These are phyloP conservation scores for Catocala sponsa DNA, from an alignment of 2,888 invertebrate genomes.

Conservation along the genomic window DNA sequence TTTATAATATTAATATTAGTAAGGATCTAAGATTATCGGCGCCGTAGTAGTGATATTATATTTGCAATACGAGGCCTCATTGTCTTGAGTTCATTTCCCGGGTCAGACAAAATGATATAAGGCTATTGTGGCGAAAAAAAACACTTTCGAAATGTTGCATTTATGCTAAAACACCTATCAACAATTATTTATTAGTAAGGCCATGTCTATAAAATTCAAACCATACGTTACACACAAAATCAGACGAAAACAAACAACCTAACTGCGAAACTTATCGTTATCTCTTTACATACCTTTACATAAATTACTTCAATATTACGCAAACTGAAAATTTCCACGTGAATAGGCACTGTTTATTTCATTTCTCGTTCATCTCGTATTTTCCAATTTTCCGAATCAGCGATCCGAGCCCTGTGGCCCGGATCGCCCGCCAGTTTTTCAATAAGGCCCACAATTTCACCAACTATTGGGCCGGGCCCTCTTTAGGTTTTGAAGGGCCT, in stretches of 20 bases:
- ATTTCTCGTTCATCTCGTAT: slow-evolving; percentile 20
- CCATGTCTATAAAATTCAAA: too few relatives aligned
- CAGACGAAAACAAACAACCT: neutral
- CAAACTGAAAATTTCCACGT: slow-evolving; percentile 17
- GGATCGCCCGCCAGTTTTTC: slow-evolving; percentile 19
- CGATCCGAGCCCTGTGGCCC: slow-evolving; percentile 10
- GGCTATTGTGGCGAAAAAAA: too few relatives aligned
- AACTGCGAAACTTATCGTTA: slow-evolving; percentile 1
- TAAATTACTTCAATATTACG: slow-evolving; percentile 10
- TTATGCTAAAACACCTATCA: too few relatives aligned
- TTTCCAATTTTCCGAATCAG: slow-evolving; percentile 36
- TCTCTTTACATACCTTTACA: slow-evolving; percentile 10
- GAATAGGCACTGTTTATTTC: slow-evolving; percentile 16
- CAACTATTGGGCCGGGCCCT: slow-evolving; percentile 16
- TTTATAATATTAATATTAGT: too few relatives aligned
- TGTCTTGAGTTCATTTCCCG: too few relatives aligned
- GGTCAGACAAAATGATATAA: too few relatives aligned
- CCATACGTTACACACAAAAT: neutral
- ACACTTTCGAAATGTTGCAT: too few relatives aligned
- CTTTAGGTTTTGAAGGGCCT: slow-evolving; percentile 7
- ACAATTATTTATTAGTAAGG: too few relatives aligned
- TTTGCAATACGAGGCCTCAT: too few relatives aligned
- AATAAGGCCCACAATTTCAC: slow-evolving; percentile 22
- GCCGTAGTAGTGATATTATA: too few relatives aligned
- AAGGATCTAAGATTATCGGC: too few relatives aligned